Evolutionary conservation across 2,888 invertebrate species (phyloP).

Genomic region (Magallana nippona): DNA sequence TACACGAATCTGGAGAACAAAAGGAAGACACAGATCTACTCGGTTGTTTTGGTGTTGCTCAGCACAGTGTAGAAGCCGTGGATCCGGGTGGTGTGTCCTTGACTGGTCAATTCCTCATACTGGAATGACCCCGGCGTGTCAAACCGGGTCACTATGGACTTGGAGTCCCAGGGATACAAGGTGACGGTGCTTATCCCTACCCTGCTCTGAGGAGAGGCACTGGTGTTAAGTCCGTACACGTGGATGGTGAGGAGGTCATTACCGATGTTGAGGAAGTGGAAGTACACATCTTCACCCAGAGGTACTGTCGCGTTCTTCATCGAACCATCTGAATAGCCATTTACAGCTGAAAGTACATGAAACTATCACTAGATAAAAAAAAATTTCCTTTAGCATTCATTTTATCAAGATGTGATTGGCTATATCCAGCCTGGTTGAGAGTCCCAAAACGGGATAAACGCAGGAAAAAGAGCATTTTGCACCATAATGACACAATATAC

Average conservation of each 20-base stretch:
- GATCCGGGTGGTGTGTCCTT: slow-evolving; percentile 2
- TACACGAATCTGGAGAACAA: too few species aligned
- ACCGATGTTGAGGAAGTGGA: slow-evolving; percentile 42
- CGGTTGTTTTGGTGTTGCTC: neutral
- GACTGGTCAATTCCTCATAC: slow-evolving; percentile 3
- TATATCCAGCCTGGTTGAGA: too few species aligned
- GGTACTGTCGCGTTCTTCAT: neutral
- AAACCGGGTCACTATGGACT: slow-evolving; percentile 3
- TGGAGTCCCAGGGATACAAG: slow-evolving; percentile 25
- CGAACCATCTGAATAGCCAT: slow-evolving; percentile 35
- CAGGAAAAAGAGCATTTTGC: too few species aligned
- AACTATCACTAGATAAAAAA: too few species aligned
- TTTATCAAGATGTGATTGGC: too few species aligned
- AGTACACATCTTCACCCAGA: slow-evolving; percentile 9
- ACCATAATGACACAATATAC: too few species aligned
- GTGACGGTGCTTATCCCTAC: slow-evolving; percentile 8
- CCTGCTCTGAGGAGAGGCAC: neutral
- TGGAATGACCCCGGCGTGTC: neutral
- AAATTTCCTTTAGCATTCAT: too few species aligned
- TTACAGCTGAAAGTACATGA: slow-evolving; percentile 31
- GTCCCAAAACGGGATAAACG: too few species aligned
- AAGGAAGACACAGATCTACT: neutral
- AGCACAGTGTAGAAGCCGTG: neutral
- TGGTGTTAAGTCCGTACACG: slow-evolving; percentile 14
- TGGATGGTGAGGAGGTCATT: slow-evolving; percentile 38